A percentile compares a stretch with the other conserved stretches of the same genome.
phyloP scores from a whole-genome alignment of 1,140 invertebrate genomes.

The Drosophila leontia region DNA sequence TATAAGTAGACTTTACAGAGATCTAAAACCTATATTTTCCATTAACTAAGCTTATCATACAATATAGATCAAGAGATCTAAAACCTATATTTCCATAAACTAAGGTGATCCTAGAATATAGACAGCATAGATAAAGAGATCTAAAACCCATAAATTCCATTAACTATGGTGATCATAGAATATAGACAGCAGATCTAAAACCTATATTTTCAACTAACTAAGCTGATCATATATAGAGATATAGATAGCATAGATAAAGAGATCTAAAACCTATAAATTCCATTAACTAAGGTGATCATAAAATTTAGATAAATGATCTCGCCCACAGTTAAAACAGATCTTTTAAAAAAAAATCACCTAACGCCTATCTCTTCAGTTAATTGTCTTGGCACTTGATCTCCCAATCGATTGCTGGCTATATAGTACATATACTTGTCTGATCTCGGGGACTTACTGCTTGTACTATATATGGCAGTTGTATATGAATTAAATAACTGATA shows the following conservation, averaged over 20 bases:
- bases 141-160: too few species aligned
- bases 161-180: too few species aligned
- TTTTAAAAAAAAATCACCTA: not conserved
- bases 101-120: not conserved
- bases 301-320: not conserved
- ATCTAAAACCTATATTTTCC: too few species aligned
- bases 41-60: too few species aligned
- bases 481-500: constrained; percentile 1
- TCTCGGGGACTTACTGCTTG: not conserved
- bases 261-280: too few species aligned
- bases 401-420: constrained; percentile 6
- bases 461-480: not conserved
- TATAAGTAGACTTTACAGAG: too few species aligned
- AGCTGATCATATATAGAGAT: not conserved
- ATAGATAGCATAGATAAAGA: too few species aligned
- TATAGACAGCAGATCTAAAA: too few species aligned
- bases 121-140: too few species aligned
- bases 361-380: constrained; percentile 18
- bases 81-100: too few species aligned
- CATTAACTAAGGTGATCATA: too few species aligned
- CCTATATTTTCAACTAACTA: not conserved
- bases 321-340: not conserved
- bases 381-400: constrained; percentile 31
- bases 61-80: too few species aligned
- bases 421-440: not conserved